Percentiles rank a stretch among this genome's conserved stretches.
phyloP scores from a whole-genome alignment of 2,888 invertebrate species.

The Xestia rhomboidea region DNA sequence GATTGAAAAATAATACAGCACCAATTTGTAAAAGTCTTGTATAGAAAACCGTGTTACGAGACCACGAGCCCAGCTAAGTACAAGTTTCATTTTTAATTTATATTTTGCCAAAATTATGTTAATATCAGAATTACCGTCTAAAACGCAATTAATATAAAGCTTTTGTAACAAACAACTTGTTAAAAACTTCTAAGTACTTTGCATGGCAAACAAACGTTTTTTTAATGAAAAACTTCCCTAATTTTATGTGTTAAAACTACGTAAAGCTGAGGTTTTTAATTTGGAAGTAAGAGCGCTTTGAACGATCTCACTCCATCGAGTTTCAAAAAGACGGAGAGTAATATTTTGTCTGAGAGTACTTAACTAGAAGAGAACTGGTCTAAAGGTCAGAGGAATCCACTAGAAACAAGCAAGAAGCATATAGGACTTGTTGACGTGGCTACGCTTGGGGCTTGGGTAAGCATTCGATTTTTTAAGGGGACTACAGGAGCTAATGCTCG shows the following conservation, averaged over 20 bases:
- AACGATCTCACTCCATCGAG: constrained; percentile 1
- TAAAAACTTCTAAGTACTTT: constrained; percentile 13
- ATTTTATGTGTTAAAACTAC: constrained; percentile 19
- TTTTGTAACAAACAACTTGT: constrained; percentile 4
- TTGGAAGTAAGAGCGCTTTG: constrained; percentile 17
- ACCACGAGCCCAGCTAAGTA: neutral
- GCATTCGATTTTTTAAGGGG: neutral
- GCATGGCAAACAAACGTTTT: constrained; percentile 11
- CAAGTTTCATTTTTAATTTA: constrained; percentile 1
- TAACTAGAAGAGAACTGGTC: neutral
- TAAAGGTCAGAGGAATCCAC: neutral
- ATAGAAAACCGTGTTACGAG: neutral
- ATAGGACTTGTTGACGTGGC: accelerated
- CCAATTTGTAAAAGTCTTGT: neutral
- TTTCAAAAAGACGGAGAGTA: neutral
- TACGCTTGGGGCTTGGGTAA: neutral
- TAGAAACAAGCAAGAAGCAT: neutral
- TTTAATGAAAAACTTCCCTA: constrained; percentile 30
- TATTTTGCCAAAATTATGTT: neutral
- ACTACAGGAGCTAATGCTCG: too few relatives aligned
- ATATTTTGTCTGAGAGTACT: neutral
- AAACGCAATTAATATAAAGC: neutral
- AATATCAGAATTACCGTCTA: neutral
- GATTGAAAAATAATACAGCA: neutral
- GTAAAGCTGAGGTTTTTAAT: constrained; percentile 27